These are phyloP conservation scores for Daktulosphaira vitifoliae DNA, from an alignment of 1,140 invertebrate genomes.

Conservation along the genomic window DNA sequence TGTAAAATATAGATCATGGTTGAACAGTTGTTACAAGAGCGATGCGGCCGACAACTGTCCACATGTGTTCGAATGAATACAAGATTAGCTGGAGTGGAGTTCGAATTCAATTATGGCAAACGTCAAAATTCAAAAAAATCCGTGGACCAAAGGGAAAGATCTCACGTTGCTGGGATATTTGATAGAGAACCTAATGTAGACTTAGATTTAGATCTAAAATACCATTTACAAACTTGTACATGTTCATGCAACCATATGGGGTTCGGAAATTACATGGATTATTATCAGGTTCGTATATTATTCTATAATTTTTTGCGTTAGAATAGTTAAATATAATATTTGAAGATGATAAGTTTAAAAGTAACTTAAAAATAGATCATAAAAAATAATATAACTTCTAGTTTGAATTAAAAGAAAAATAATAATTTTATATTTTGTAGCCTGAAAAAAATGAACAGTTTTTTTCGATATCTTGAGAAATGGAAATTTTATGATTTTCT, in stretches of 20 bases:
- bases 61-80: slow-evolving; percentile 18
- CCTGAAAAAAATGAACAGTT: too few species aligned
- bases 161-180: background rate
- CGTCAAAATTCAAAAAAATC: slow-evolving; percentile 1
- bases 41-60: slow-evolving; percentile 19
- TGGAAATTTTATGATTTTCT: too few species aligned
- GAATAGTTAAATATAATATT: too few species aligned
- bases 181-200: slow-evolving; percentile 45
- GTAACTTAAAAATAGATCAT: too few species aligned
- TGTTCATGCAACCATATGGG: slow-evolving; percentile 86
- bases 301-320: background rate
- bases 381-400: too few species aligned
- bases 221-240: slow-evolving; percentile 75
- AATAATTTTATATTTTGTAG: too few species aligned
- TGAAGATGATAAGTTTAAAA: too few species aligned
- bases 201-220: slow-evolving; percentile 63
- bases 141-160: background rate
- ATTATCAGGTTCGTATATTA: slow-evolving; percentile 60
- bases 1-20: slow-evolving; percentile 6
- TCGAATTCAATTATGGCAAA: slow-evolving; percentile 11
- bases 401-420: too few species aligned
- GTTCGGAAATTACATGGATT: slow-evolving; percentile 78
- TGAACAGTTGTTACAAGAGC: slow-evolving; percentile 29
- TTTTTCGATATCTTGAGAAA: too few species aligned
- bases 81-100: slow-evolving; percentile 9